Percentiles rank a stretch among this genome's conserved stretches.
Conservation (phyloP, 2,888 invertebrate species). For the Orgyia antiqua region DNA sequence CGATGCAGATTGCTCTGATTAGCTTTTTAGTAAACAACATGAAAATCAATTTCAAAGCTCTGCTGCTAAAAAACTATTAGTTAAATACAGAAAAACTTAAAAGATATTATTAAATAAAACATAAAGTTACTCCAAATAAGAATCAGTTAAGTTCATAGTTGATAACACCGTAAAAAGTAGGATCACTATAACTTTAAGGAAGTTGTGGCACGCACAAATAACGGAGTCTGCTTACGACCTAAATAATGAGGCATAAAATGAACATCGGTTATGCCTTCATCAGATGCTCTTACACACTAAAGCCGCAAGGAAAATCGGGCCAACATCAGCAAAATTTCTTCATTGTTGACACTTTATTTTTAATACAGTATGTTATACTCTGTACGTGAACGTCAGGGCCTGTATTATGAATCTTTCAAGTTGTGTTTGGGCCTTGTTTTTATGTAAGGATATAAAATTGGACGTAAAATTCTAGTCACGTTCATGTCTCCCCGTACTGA, state of each 20-base stretch:
- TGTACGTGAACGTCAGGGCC: slow-evolving; percentile 29
- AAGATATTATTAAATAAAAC: too few relatives aligned
- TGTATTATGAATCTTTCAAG: slow-evolving; percentile 63
- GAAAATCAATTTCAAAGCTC: too few relatives aligned
- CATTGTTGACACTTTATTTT: slow-evolving; percentile 14
- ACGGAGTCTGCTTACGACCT: slow-evolving; percentile 39
- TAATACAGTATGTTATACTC: slow-evolving; percentile 18
- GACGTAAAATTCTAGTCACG: slow-evolving; percentile 64
- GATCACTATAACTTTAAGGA: too few relatives aligned
- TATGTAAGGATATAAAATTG: slow-evolving; percentile 62
- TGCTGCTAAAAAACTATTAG: too few relatives aligned
- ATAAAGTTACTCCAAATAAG: too few relatives aligned
- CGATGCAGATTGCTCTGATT: too few relatives aligned
- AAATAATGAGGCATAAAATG: slow-evolving; percentile 49
- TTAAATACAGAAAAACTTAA: too few relatives aligned
- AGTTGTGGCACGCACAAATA: slow-evolving; percentile 22
- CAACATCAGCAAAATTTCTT: slow-evolving; percentile 4
- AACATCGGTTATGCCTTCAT: slow-evolving; percentile 27
- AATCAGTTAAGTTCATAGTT: too few relatives aligned
- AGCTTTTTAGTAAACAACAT: too few relatives aligned
- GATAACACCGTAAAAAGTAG: too few relatives aligned
- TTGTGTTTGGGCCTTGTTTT: slow-evolving; percentile 45
- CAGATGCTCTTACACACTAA: slow-evolving; percentile 24
- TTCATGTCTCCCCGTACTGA: slow-evolving; percentile 42
- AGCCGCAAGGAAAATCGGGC: slow-evolving; percentile 2